Conservation (phyloP, 2,888 invertebrate genomes). For the Andricus curvator region DNA sequence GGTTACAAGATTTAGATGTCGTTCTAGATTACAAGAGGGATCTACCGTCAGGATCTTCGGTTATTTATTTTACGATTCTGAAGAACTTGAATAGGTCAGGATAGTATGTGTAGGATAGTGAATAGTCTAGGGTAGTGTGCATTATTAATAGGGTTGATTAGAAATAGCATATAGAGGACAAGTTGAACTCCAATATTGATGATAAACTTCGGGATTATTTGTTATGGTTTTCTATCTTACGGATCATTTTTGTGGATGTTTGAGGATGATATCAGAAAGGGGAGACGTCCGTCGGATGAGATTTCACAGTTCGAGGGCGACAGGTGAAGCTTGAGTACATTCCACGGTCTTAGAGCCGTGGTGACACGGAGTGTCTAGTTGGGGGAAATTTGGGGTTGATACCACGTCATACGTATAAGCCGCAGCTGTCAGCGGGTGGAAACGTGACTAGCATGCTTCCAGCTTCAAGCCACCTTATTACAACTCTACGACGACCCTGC, state of each 20-base stretch:
- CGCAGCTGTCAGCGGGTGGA: constrained; percentile 77
- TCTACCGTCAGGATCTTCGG: neutral
- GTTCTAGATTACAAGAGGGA: neutral
- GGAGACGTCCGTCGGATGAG: constrained; percentile 50
- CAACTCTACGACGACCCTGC: constrained; percentile 68
- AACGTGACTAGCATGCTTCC: constrained; percentile 77
- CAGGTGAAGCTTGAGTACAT: constrained; percentile 73
- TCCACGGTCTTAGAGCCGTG: constrained; percentile 72
- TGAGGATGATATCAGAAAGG: neutral
- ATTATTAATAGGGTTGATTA: too few relatives aligned
- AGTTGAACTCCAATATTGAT: too few relatives aligned
- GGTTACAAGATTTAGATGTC: constrained; percentile 3
- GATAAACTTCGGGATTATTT: too few relatives aligned
- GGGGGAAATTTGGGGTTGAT: constrained; percentile 77
- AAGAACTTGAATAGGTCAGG: neutral
- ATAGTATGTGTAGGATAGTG: neutral
- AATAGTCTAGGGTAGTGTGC: neutral
- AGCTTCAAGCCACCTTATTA: constrained; percentile 75
- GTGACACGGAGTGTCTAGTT: constrained; percentile 72
- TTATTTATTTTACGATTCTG: neutral
- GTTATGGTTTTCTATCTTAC: too few relatives aligned
- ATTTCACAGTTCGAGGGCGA: constrained; percentile 58
- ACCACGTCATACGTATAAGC: constrained; percentile 78
- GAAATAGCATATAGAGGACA: too few relatives aligned
- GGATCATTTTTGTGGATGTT: neutral